Evolutionary conservation across 1,140 invertebrate genomes (phyloP), one percentile per base, ranked within the genome.

Genomic region (Pachypeltis micranthus): DNA sequence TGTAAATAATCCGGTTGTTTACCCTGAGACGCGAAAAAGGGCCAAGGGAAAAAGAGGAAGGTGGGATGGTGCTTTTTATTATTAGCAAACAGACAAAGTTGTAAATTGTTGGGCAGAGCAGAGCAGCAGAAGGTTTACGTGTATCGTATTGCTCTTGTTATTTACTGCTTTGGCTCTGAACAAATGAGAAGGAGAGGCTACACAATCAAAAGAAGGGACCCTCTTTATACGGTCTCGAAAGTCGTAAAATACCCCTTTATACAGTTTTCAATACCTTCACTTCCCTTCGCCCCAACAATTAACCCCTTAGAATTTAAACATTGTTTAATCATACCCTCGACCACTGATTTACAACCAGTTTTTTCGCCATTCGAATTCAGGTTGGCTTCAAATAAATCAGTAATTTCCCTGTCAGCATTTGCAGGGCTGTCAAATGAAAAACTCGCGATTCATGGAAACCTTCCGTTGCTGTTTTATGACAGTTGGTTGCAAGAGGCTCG

Each of bases 21-120:
- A 59, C 57, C 57, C 57, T 59, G 14, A 23, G 26, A 10, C 31
- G 26, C 57, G 28, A 29, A n/a, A n/a, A 51, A 51, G 47, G 47
- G 47, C 47, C 47, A 51, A 21, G 47, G 19, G 19, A 51, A 51
- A 51, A 7, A n/a, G 28, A 57, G 23, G 51, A 26, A 31, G 57
- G 57, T 31, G 57, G 47, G 47, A 51, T 10, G 47, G 12, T 51
- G n/a, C 57, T 59, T 59, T 59, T 59, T 59, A 59, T 59, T 59
- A 28, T 59, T 31, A 59, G 57, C 57, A 59, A 59, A 59, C 57
- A 59, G 57, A 59, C 57, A 59, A 59, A 29, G 57, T 59, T 59
- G 57, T 59, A 59, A 59, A 59, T 59, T 31, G 26, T 31, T 28
- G 19, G 14, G 21, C 34, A 10, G 47, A 51, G n/a, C n/a, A n/a